A percentile compares a stretch with the other conserved stretches of the same genome.
Evolutionary conservation across 2,797 vertebrate genomes (phyloP).

Genomic region (Siniperca obscura): DNA sequence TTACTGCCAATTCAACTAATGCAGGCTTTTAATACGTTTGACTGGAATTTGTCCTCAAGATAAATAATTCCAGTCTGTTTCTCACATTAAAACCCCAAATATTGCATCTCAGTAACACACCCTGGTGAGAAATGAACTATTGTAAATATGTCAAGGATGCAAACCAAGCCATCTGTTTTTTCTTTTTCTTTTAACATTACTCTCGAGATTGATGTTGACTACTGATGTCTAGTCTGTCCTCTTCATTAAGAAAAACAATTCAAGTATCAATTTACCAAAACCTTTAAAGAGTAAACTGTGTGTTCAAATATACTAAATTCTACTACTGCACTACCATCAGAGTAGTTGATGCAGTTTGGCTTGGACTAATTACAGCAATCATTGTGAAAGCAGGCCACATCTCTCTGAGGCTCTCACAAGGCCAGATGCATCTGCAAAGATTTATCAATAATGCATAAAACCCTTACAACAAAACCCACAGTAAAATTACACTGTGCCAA

Average conservation of each 20-base stretch:
- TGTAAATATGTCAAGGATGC: slow-evolving; percentile 8
- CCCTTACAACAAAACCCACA: slow-evolving; percentile 14
- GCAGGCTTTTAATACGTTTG: slow-evolving; percentile 21
- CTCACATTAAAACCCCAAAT: slow-evolving; percentile 31
- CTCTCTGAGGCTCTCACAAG: slow-evolving; percentile 37
- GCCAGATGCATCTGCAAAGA: slow-evolving; percentile 50
- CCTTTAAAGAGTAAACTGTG: neutral
- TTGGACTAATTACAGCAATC: slow-evolving; percentile 50
- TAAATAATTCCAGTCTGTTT: slow-evolving; percentile 38
- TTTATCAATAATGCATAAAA: slow-evolving; percentile 60
- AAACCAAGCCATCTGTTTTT: slow-evolving; percentile 25
- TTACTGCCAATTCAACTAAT: slow-evolving; percentile 30
- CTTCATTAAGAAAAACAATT: slow-evolving; percentile 22
- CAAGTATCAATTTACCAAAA: slow-evolving; percentile 7
- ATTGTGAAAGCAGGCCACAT: slow-evolving; percentile 60
- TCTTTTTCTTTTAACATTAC: slow-evolving; percentile 4
- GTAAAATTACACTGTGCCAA: slow-evolving; percentile 29
- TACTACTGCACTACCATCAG: slow-evolving; percentile 2
- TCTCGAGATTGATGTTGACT: neutral
- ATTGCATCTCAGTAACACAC: slow-evolving; percentile 10
- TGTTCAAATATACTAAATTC: slow-evolving; percentile 29
- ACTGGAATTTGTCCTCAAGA: slow-evolving; percentile 31
- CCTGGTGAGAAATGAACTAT: slow-evolving; percentile 11
- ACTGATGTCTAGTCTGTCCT: neutral
- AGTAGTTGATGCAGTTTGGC: slow-evolving; percentile 52